phyloP scores from a whole-genome alignment of 2,797 vertebrate genomes.

The Ispidina picta region DNA sequence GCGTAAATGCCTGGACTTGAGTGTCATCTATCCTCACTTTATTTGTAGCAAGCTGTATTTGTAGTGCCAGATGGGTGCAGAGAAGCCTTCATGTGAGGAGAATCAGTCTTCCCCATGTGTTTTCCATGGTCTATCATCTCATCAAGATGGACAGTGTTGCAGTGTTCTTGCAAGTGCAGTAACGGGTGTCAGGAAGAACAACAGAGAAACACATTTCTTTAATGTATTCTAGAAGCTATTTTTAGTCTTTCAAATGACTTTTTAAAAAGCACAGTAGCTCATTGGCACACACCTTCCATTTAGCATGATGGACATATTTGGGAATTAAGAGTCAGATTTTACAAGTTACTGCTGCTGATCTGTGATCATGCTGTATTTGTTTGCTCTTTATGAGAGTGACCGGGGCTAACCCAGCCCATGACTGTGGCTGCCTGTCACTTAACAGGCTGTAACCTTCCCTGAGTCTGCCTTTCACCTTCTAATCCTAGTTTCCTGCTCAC shows the following conservation, averaged over 20 bases:
- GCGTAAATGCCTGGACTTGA: slow-evolving; percentile 14
- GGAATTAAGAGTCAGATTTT: slow-evolving; percentile 24
- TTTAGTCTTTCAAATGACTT: slow-evolving; percentile 48
- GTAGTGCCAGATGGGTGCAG: slow-evolving; percentile 54
- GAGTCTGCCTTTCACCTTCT: neutral
- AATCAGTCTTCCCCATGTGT: slow-evolving; percentile 26
- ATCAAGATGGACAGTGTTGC: slow-evolving; percentile 47
- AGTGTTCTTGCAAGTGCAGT: slow-evolving; percentile 40
- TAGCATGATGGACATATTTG: slow-evolving; percentile 30
- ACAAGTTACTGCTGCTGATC: slow-evolving; percentile 30
- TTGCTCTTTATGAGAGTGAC: neutral
- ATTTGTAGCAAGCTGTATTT: slow-evolving; percentile 45
- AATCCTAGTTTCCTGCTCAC: slow-evolving; percentile 30
- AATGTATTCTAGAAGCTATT: slow-evolving; percentile 51
- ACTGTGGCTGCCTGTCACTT: neutral
- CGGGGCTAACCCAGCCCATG: neutral
- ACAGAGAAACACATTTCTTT: slow-evolving; percentile 55
- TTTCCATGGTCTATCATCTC: slow-evolving; percentile 38
- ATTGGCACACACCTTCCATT: slow-evolving; percentile 37
- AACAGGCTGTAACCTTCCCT: slow-evolving; percentile 5
- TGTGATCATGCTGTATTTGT: neutral
- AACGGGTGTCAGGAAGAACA: slow-evolving; percentile 19
- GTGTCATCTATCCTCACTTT: neutral
- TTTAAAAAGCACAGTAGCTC: slow-evolving; percentile 8
- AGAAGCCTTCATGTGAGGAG: slow-evolving; percentile 27